A percentile compares a stretch with the other conserved stretches of the same genome.
Evolutionary conservation across 1,140 invertebrate genomes (phyloP).

Genomic region (Armadillidium nasatum): DNA sequence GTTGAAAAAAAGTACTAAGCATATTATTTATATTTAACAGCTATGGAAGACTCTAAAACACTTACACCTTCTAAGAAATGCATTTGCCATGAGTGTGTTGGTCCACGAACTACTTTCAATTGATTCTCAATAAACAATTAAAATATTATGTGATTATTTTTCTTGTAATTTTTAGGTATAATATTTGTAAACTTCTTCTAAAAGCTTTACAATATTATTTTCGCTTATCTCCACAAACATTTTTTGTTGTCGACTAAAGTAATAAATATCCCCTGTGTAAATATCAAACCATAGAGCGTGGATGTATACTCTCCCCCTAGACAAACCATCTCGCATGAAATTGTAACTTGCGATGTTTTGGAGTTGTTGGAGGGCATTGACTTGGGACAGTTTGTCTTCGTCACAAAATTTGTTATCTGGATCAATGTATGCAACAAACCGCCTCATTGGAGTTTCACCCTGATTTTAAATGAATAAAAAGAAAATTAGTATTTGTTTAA

Average conservation of each 20-base stretch:
- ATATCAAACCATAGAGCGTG: slow-evolving; percentile 97
- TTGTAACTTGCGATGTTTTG: slow-evolving; percentile 92
- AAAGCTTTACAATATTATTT: slow-evolving; percentile 64
- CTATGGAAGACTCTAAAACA: too few relatives aligned
- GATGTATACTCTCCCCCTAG: slow-evolving; percentile 75
- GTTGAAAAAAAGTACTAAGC: too few relatives aligned
- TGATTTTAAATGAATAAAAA: slow-evolving; percentile 45
- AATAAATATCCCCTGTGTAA: slow-evolving; percentile 91
- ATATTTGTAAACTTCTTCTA: slow-evolving; percentile 71
- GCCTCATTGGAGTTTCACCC: slow-evolving; percentile 69
- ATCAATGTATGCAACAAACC: slow-evolving; percentile 91
- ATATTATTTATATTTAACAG: too few relatives aligned
- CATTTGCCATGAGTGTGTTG: too few relatives aligned
- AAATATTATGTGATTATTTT: too few relatives aligned
- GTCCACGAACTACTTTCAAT: too few relatives aligned
- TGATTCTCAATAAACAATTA: too few relatives aligned
- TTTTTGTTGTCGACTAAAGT: slow-evolving; percentile 79
- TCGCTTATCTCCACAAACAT: slow-evolving; percentile 79
- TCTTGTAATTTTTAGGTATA: slow-evolving; percentile 47
- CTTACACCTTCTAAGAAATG: too few relatives aligned
- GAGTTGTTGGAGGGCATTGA: slow-evolving; percentile 88
- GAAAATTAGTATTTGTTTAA: too few relatives aligned
- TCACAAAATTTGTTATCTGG: slow-evolving; percentile 81
- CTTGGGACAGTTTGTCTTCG: slow-evolving; percentile 90
- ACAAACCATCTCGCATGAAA: slow-evolving; percentile 77